Percentiles rank a stretch among this genome's conserved stretches.
phyloP scores from a whole-genome alignment of 2,113 vertebrate genomes.

The Cyprichromis sp. region DNA sequence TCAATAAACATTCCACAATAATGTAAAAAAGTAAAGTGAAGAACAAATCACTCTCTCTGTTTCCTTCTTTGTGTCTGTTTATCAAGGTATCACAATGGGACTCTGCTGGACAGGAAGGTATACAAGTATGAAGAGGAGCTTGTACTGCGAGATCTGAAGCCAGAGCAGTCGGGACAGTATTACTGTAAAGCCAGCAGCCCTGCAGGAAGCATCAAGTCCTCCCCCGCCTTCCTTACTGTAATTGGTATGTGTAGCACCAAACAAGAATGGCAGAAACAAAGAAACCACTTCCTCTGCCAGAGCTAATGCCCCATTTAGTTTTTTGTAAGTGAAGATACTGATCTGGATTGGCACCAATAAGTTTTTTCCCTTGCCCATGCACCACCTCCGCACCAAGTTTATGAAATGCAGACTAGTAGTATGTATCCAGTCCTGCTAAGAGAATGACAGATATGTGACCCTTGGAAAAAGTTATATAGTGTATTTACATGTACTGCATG shows the following conservation, averaged over 20 bases:
- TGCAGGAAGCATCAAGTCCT: slow-evolving; percentile 79
- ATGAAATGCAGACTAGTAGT: background rate
- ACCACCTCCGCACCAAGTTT: background rate
- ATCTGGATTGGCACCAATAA: background rate
- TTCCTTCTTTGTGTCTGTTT: background rate
- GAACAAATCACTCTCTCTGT: background rate
- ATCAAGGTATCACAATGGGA: slow-evolving; percentile 91
- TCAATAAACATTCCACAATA: background rate
- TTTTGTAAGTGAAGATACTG: background rate
- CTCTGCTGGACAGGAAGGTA: slow-evolving; percentile 73
- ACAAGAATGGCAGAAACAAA: background rate
- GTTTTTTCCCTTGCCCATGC: background rate
- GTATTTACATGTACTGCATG: background rate
- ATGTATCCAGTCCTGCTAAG: accelerated
- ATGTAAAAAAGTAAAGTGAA: background rate
- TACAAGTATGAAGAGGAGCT: slow-evolving; percentile 75
- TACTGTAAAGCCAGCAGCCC: slow-evolving; percentile 87
- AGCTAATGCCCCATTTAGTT: background rate
- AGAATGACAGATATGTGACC: background rate
- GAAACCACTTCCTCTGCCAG: background rate
- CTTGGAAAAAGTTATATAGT: background rate
- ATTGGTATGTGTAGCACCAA: slow-evolving; percentile 71
- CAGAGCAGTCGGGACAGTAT: slow-evolving; percentile 77
- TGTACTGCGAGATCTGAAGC: slow-evolving; percentile 67
- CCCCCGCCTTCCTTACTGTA: slow-evolving; percentile 73